A percentile compares a stretch with the other conserved stretches of the same genome.
Conservation (phyloP, 2,113 vertebrate genomes). For the Motacilla tschutschensis region DNA sequence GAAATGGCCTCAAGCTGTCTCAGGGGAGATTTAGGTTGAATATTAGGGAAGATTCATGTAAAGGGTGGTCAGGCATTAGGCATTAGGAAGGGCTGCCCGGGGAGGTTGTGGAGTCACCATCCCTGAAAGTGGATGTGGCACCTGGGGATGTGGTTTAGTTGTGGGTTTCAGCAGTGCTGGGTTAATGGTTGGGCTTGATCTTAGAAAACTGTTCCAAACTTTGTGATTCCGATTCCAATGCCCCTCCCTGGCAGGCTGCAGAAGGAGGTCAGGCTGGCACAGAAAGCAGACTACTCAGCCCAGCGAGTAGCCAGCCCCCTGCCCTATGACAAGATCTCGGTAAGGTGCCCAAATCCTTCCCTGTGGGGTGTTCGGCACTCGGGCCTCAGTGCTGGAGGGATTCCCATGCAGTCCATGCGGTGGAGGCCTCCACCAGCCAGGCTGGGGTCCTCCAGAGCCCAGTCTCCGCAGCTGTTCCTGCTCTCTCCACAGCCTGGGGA, state of each 20-base stretch:
- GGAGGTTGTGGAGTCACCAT: not conserved
- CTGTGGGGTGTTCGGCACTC: fast-evolving
- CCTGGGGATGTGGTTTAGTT: not conserved
- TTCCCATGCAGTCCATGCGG: fast-evolving
- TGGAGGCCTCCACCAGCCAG: fast-evolving
- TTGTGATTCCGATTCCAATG: not conserved
- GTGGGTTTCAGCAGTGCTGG: not conserved
- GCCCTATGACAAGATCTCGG: conserved; percentile 76
- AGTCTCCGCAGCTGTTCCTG: not conserved
- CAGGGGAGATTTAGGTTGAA: not conserved
- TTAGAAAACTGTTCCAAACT: not conserved
- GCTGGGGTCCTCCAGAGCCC: not conserved
- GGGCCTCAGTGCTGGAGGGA: not conserved
- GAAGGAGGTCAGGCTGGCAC: conserved; percentile 75
- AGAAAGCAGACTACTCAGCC: conserved; percentile 81
- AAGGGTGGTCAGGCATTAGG: not conserved
- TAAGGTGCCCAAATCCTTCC: conserved; percentile 15
- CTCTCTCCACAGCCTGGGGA: conserved; percentile 80
- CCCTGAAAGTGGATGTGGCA: not conserved
- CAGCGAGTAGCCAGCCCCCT: conserved; percentile 69
- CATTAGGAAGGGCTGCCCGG: not conserved
- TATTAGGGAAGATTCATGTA: not conserved
- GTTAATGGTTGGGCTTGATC: not conserved
- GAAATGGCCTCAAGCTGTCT: not conserved
- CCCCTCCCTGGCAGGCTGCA: conserved; percentile 75